A percentile compares a stretch with the other conserved stretches of the same genome.
phyloP scores from a whole-genome alignment of 2,888 invertebrate species.

The Abscondita cerata region DNA sequence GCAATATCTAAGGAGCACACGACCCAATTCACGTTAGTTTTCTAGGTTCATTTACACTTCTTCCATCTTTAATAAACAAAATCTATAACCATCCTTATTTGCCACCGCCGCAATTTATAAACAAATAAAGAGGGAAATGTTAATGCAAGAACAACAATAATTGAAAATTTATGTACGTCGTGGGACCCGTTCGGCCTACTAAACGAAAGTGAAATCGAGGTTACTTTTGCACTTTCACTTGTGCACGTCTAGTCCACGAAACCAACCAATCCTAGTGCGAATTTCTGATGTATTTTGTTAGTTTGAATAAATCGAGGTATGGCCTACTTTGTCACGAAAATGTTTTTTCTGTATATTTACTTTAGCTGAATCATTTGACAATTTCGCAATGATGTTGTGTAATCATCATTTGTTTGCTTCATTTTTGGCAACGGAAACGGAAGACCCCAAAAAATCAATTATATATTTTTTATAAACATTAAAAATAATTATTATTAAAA shows the following conservation, averaged over 20 bases:
- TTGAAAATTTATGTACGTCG: conserved; percentile 53
- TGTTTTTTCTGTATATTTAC: conserved; percentile 49
- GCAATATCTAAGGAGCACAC: conserved; percentile 58
- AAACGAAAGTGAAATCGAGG: conserved; percentile 63
- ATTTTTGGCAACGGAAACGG: conserved; percentile 9
- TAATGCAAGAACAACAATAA: conserved; percentile 30
- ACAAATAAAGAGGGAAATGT: conserved; percentile 37
- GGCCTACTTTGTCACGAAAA: conserved; percentile 54
- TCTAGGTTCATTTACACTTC: conserved; percentile 51
- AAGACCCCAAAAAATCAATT: conserved; percentile 11
- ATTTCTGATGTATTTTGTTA: conserved; percentile 53
- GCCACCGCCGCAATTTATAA: conserved; percentile 2
- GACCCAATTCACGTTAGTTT: conserved; percentile 58
- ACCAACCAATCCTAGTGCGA: conserved; percentile 55
- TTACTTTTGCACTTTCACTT: conserved; percentile 61
- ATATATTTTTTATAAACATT: conserved; percentile 1
- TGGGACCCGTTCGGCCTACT: conserved; percentile 61
- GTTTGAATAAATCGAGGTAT: conserved; percentile 56
- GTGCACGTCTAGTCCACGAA: conserved; percentile 58
- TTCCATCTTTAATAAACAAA: conserved; percentile 16
- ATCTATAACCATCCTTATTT: conserved; percentile 16
- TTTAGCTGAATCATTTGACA: conserved; percentile 37
- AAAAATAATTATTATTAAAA: background rate
- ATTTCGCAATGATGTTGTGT: background rate
- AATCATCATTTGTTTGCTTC: background rate